Percentiles rank a stretch among this genome's conserved stretches.
Evolutionary conservation across 2,113 vertebrate species (phyloP).

Genomic region (Lonchura striata): DNA sequence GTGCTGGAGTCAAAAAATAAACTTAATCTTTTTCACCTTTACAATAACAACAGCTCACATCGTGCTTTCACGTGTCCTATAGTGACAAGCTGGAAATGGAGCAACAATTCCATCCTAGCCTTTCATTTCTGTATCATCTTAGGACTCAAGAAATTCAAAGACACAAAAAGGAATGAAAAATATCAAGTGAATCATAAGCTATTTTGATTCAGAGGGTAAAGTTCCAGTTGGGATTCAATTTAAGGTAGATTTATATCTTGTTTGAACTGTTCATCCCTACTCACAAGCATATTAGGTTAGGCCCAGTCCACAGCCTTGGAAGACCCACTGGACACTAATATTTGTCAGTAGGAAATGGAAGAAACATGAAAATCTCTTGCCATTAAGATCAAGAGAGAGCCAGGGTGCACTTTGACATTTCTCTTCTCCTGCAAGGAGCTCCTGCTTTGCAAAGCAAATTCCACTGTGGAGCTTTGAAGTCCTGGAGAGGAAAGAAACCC

Average conservation of each 20-base stretch:
- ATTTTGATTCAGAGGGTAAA: neutral
- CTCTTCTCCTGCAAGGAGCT: slow-evolving; percentile 1
- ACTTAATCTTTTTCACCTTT: too few species aligned
- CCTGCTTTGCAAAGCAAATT: slow-evolving; percentile 47
- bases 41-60: too few species aligned
- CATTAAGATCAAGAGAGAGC: slow-evolving; percentile 28
- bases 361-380: slow-evolving; percentile 23
- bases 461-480: neutral
- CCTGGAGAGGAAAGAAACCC: neutral
- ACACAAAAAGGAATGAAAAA: neutral
- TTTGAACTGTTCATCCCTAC: slow-evolving; percentile 16
- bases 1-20: too few species aligned
- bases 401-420: slow-evolving; percentile 37
- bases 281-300: neutral
- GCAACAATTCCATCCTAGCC: neutral
- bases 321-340: neutral
- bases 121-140: neutral
- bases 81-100: too few species aligned
- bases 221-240: slow-evolving; percentile 16
- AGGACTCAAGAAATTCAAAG: neutral
- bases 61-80: too few species aligned
- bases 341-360: slow-evolving; percentile 20
- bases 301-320: neutral
- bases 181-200: neutral
- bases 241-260: neutral